These are phyloP conservation scores for Tetramorium bicarinatum DNA, from an alignment of 2,888 invertebrate species.

Conservation along the genomic window DNA sequence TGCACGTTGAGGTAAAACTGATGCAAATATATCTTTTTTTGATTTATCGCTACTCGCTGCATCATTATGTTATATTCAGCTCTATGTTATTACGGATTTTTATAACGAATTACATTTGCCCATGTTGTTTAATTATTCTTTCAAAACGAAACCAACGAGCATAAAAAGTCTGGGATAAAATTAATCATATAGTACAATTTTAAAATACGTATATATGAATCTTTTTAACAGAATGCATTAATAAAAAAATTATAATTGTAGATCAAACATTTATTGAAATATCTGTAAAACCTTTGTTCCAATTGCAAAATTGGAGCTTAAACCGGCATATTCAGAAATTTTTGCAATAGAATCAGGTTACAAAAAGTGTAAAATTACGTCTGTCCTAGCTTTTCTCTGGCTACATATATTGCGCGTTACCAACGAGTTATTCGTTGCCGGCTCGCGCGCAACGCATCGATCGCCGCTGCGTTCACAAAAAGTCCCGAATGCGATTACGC, in stretches of 20 bases:
- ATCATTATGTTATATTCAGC: conserved; percentile 22
- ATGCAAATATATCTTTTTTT: conserved; percentile 22
- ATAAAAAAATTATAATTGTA: conserved; percentile 9
- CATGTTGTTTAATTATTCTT: conserved; percentile 35
- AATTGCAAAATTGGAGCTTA: conserved; percentile 3
- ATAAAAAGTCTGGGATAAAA: conserved; percentile 16
- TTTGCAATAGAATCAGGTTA: background rate
- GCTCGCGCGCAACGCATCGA: conserved; percentile 22
- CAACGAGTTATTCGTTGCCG: conserved; percentile 15
- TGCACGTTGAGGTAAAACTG: conserved; percentile 7
- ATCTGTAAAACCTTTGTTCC: background rate
- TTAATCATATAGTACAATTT: conserved; percentile 30
- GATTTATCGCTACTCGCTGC: conserved; percentile 10
- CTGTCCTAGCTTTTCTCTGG: background rate
- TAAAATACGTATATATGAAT: background rate
- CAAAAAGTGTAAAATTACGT: conserved; percentile 24
- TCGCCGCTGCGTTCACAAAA: conserved; percentile 37
- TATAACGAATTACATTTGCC: conserved; percentile 28
- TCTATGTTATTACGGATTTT: conserved; percentile 32
- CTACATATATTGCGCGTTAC: background rate
- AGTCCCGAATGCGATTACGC: conserved; percentile 48
- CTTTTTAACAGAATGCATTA: background rate
- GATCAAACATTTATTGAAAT: background rate
- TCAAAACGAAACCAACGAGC: conserved; percentile 14
- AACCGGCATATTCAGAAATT: conserved; percentile 5